Conservation (phyloP, 2,888 invertebrate species). For the Phorcus lineatus region DNA sequence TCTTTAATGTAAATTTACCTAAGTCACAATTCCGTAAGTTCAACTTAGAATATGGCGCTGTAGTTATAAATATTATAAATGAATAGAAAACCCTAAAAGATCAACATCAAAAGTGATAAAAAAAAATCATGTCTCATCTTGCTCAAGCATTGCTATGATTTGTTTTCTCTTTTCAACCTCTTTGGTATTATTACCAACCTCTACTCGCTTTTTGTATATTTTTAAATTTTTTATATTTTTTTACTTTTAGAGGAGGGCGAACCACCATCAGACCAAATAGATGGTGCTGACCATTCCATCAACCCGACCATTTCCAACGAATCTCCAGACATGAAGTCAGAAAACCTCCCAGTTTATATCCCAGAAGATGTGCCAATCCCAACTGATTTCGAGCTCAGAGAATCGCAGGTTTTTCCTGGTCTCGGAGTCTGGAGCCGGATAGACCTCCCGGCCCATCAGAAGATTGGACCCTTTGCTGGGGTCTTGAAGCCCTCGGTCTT, state of each 20-base stretch:
- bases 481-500: constrained; percentile 34
- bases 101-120: no score
- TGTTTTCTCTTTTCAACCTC: no score
- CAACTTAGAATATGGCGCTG: no score
- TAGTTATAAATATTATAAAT: no score
- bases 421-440: constrained; percentile 49
- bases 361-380: constrained; percentile 48
- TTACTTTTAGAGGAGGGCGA: neutral
- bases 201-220: no score
- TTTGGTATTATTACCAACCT: no score
- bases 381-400: constrained; percentile 44
- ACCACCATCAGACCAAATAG: neutral
- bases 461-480: constrained; percentile 52
- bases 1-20: no score
- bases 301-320: neutral
- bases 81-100: no score
- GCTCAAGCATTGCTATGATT: no score
- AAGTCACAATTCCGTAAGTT: no score
- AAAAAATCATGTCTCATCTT: no score
- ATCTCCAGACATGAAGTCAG: constrained; percentile 27
- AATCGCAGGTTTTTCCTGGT: constrained; percentile 43
- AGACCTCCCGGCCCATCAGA: constrained; percentile 35
- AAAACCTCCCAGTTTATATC: constrained; percentile 40
- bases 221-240: neutral
- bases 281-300: constrained; percentile 12